Conservation (phyloP, 2,797 vertebrate species). For the Tamandua tetradactyla region DNA sequence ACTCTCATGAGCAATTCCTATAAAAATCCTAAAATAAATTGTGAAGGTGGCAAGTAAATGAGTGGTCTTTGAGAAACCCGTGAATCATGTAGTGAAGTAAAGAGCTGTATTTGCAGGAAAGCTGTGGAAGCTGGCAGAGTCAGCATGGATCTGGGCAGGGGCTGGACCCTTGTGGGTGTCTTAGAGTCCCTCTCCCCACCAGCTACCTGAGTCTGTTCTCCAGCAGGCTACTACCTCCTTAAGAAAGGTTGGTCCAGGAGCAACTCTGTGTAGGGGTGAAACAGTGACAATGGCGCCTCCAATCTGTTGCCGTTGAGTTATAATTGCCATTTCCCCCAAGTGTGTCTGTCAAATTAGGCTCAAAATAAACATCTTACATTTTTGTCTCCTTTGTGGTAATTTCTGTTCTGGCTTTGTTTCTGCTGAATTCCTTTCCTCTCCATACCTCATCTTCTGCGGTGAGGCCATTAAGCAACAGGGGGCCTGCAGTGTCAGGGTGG, state of each 20-base stretch:
- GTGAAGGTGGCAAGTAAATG: not conserved
- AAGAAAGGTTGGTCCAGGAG: not conserved
- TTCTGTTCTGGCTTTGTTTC: conserved; percentile 20
- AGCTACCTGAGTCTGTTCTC: not conserved
- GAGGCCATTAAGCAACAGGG: not conserved
- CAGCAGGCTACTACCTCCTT: not conserved
- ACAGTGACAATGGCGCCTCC: not conserved
- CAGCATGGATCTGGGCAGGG: not conserved
- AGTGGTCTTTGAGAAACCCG: not conserved
- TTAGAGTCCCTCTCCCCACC: rapidly evolving
- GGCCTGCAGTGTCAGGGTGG: too few species aligned
- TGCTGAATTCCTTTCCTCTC: not conserved
- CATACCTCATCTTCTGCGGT: not conserved
- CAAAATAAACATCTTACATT: conserved; percentile 59
- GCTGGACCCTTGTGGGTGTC: not conserved
- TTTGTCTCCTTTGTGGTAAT: not conserved
- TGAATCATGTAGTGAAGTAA: not conserved
- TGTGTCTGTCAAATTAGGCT: conserved; percentile 41
- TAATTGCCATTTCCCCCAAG: conserved; percentile 43
- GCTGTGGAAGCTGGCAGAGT: not conserved
- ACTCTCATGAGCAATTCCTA: too few species aligned
- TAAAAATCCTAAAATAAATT: too few species aligned
- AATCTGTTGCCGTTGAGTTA: not conserved
- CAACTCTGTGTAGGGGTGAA: not conserved
- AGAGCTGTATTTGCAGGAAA: not conserved